Percentiles rank a stretch among this genome's conserved stretches.
Evolutionary conservation across 1,140 invertebrate genomes (phyloP).

Genomic region (Heliothis virescens): DNA sequence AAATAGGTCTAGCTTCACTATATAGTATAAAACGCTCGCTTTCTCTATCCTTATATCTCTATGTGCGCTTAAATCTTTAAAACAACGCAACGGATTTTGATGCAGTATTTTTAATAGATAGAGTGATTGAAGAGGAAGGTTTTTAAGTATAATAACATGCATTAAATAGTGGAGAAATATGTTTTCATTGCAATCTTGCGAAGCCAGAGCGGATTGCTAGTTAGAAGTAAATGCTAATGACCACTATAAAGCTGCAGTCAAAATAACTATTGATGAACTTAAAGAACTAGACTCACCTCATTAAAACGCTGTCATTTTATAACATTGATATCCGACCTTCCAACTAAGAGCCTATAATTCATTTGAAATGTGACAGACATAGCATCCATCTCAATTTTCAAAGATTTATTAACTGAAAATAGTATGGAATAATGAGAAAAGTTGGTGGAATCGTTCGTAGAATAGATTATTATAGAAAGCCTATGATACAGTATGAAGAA

Average conservation of each 20-base stretch:
- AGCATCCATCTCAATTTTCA: conserved; percentile 31
- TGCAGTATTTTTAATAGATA: too few species aligned
- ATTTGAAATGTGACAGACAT: conserved; percentile 22
- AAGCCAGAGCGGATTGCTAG: too few species aligned
- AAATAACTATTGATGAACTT: neutral
- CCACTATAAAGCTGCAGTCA: neutral
- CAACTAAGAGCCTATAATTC: conserved; percentile 13
- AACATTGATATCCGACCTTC: conserved; percentile 25
- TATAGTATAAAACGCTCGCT: too few species aligned
- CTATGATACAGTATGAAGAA: too few species aligned
- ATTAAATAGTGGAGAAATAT: too few species aligned
- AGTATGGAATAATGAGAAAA: conserved; percentile 16
- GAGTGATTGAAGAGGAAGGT: too few species aligned
- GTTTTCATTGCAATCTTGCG: too few species aligned
- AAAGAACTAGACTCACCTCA: neutral
- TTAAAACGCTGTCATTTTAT: conserved; percentile 6
- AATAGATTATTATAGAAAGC: too few species aligned
- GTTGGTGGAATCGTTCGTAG: neutral
- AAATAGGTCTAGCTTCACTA: neutral
- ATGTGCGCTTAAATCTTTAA: too few species aligned
- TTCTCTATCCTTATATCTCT: too few species aligned
- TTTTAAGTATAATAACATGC: too few species aligned
- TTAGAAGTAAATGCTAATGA: neutral
- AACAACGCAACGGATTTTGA: too few species aligned
- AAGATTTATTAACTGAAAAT: conserved; percentile 33